Evolutionary conservation across 2,888 invertebrate species (phyloP).

Genomic region (Hylaea fasciaria): DNA sequence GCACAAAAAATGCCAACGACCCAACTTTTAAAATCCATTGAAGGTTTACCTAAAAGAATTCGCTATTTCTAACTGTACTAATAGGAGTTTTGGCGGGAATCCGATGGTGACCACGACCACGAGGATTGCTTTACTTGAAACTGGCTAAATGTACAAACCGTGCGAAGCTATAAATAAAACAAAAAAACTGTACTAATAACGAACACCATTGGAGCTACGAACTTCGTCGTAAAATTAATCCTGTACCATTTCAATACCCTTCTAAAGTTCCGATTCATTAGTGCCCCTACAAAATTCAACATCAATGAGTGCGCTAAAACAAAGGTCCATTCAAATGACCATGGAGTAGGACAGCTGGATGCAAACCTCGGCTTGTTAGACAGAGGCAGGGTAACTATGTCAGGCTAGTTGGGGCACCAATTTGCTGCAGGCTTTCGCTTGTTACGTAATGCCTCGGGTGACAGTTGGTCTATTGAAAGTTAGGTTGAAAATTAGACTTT

Average conservation of each 20-base stretch:
- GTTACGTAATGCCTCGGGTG: constrained; percentile 35
- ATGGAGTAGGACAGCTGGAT: constrained; percentile 24
- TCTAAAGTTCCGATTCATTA: constrained; percentile 11
- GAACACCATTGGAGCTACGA: no score
- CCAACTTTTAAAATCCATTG: no score
- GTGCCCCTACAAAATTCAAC: constrained; percentile 9
- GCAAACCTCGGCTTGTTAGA: constrained; percentile 27
- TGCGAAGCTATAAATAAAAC: no score
- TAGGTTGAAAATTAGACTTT: not conserved
- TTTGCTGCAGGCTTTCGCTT: constrained; percentile 38
- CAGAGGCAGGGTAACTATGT: constrained; percentile 39
- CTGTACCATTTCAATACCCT: not conserved
- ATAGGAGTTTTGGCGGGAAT: no score
- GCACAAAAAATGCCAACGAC: no score
- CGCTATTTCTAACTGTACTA: no score
- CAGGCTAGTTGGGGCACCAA: constrained; percentile 40
- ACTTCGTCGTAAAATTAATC: not conserved
- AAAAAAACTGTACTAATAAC: no score
- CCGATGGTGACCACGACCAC: no score
- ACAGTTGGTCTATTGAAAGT: constrained; percentile 9
- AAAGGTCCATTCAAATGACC: constrained; percentile 5
- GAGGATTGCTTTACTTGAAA: no score
- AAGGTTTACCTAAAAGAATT: no score
- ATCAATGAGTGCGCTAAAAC: constrained; percentile 8
- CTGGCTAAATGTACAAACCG: no score